phyloP scores from a whole-genome alignment of 2,113 vertebrate species.

The Trichechus manatus region DNA sequence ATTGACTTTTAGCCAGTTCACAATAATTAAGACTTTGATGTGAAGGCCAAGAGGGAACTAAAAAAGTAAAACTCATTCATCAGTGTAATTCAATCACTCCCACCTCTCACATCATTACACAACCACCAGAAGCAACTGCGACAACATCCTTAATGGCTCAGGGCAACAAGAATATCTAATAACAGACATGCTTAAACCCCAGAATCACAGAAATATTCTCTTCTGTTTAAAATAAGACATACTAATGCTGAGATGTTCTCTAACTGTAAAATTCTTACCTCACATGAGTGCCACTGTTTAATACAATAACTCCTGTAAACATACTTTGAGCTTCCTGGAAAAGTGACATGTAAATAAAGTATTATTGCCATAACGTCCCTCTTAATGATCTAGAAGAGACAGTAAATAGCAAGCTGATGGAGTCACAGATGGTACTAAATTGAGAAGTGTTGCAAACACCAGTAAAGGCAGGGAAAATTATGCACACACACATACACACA shows the following conservation, averaged over 20 bases:
- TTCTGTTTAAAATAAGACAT: constrained; percentile 35
- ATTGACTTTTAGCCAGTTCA: constrained; percentile 18
- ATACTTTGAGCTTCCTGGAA: constrained; percentile 59
- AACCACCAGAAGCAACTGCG: not conserved
- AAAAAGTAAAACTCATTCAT: constrained; percentile 29
- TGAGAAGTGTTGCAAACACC: constrained; percentile 75
- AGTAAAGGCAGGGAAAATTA: constrained; percentile 69
- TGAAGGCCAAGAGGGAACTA: not conserved
- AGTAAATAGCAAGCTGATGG: constrained; percentile 74
- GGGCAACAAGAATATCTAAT: not conserved
- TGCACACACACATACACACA: constrained; percentile 2
- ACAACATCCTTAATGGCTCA: not conserved
- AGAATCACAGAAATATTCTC: not conserved
- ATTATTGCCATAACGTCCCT: constrained; percentile 75
- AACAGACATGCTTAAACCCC: not conserved
- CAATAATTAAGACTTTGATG: constrained; percentile 15
- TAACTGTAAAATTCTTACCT: constrained; percentile 38
- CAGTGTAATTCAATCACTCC: not conserved
- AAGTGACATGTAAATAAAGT: constrained; percentile 77
- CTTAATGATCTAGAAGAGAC: constrained; percentile 76
- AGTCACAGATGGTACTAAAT: constrained; percentile 77
- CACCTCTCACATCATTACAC: not conserved
- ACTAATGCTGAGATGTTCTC: constrained; percentile 4
- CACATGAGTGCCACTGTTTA: constrained; percentile 25
- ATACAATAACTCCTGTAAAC: constrained; percentile 69